Conservation (phyloP, 2,113 vertebrate genomes). For the Circaetus gallicus region DNA sequence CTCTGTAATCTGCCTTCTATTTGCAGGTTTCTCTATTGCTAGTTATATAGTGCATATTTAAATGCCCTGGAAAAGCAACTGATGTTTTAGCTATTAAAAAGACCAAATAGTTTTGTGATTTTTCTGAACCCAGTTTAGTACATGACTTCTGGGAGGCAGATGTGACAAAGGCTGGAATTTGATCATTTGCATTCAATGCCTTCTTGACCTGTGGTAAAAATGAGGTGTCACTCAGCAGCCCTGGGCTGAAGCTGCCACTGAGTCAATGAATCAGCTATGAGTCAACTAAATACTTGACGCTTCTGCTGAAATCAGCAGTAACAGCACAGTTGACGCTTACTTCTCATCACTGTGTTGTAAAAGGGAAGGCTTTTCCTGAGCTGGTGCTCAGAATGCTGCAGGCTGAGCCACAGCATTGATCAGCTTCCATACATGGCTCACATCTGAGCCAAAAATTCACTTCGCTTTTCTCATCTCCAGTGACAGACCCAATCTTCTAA, state of each 20-base stretch:
- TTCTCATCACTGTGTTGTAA: neutral
- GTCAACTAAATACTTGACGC: neutral
- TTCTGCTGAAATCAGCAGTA: neutral
- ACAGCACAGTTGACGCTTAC: neutral
- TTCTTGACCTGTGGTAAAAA: neutral
- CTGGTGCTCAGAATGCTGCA: neutral
- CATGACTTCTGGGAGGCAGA: neutral
- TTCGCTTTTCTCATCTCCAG: fast-evolving
- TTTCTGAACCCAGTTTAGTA: neutral
- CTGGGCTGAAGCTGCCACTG: neutral
- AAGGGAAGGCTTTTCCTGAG: neutral
- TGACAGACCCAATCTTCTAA: neutral
- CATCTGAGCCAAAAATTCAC: neutral
- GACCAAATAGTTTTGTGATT: neutral
- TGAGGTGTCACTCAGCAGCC: neutral
- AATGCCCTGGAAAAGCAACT: neutral
- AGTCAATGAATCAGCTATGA: neutral
- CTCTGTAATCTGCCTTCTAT: neutral
- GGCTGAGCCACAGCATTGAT: neutral
- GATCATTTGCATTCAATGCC: neutral
- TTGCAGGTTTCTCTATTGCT: neutral
- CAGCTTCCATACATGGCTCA: neutral
- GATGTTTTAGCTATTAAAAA: neutral
- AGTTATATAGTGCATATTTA: neutral
- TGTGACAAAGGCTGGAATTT: neutral